Evolutionary conservation across 30 jellyfish, hydroid and myxozoan genomes (phyloP).

Genomic region (Aurelia coerulea): DNA sequence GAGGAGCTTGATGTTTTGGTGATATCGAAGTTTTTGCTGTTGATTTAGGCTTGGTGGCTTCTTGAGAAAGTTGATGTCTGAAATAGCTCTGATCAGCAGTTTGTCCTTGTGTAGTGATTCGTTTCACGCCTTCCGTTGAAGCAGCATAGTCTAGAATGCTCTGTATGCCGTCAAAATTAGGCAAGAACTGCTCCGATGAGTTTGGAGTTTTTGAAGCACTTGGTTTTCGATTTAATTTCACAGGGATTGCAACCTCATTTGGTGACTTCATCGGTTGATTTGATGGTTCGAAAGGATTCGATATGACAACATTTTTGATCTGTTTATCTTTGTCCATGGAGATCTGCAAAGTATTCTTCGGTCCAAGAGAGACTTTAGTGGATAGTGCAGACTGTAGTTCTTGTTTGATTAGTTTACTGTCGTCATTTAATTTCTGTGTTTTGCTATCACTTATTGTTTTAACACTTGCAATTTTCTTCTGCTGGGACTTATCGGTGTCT

Average conservation of each 20-base stretch:
- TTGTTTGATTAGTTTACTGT: neutral
- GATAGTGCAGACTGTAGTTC: neutral
- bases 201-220: neutral
- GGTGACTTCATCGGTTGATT: neutral
- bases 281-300: slow-evolving; percentile 19
- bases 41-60: slow-evolving; percentile 2
- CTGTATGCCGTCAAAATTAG: slow-evolving; percentile 8
- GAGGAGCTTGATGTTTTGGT: neutral
- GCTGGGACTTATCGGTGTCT: neutral
- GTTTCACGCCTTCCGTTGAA: slow-evolving; percentile 15
- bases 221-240: slow-evolving; percentile 17
- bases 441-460: neutral
- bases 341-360: neutral
- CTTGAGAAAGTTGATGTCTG: neutral
- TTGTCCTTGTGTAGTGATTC: neutral
- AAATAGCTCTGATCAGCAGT: neutral
- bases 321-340: neutral
- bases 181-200: neutral
- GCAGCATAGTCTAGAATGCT: slow-evolving; percentile 62
- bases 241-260: neutral
- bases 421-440: neutral
- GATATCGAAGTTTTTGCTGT: neutral
- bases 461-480: neutral
- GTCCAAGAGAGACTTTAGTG: neutral
- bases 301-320: neutral